A percentile compares a stretch with the other conserved stretches of the same genome.
These are phyloP conservation scores for Hesperophylax magnus DNA, from an alignment of 1,140 invertebrate species.

Conservation along the genomic window DNA sequence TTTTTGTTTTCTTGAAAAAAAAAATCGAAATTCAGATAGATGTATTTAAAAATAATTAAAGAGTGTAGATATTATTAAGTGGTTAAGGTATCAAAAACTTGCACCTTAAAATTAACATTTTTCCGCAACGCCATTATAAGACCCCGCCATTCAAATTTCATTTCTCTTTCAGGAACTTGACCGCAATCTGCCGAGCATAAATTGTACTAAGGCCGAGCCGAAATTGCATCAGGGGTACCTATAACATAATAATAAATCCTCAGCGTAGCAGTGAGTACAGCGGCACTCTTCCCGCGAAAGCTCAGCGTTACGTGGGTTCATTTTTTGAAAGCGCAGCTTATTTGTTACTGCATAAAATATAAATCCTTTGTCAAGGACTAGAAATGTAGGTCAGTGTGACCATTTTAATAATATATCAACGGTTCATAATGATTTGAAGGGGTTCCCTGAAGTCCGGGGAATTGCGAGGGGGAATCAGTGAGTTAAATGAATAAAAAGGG, in stretches of 20 bases:
- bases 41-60: too few species aligned
- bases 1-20: too few species aligned
- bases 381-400: neutral
- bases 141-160: neutral
- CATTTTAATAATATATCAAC: conserved; percentile 21
- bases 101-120: too few species aligned
- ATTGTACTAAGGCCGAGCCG: neutral
- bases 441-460: neutral
- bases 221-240: neutral
- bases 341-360: conserved; percentile 6
- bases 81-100: too few species aligned
- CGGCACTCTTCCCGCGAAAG: neutral
- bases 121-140: too few species aligned
- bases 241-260: neutral
- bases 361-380: neutral
- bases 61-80: too few species aligned
- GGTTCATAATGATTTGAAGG: neutral
- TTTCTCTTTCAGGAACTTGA: neutral
- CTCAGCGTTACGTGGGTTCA: neutral
- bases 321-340: neutral
- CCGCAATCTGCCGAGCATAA: neutral
- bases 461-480: neutral
- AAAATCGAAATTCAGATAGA: too few species aligned
- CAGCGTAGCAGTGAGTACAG: neutral
- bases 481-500: neutral